These are phyloP conservation scores for Indicator indicator DNA, from an alignment of 2,113 vertebrate species.

Conservation along the genomic window DNA sequence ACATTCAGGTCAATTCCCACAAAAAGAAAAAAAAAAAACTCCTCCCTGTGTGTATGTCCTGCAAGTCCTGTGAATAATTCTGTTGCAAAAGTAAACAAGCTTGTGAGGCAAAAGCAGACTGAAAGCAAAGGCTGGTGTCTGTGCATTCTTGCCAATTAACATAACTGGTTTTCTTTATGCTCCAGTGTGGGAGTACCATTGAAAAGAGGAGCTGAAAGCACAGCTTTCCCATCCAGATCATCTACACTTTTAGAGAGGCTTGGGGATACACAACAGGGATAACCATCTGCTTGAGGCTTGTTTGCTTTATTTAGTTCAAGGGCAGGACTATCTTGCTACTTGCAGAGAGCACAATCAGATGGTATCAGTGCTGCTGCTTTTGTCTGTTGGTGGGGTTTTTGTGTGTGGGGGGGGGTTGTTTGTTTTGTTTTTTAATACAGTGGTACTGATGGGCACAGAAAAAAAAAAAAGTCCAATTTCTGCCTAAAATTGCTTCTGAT, in stretches of 20 bases:
- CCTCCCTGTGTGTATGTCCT: not conserved
- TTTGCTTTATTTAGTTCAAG: conserved; percentile 55
- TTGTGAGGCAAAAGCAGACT: not conserved
- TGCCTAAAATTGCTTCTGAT: not conserved
- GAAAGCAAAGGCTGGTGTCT: not conserved
- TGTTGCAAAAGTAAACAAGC: not conserved
- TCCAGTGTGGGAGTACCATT: not conserved
- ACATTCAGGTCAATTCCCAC: not conserved
- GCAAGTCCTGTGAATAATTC: not conserved
- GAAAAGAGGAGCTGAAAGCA: not conserved
- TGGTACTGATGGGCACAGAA: not conserved
- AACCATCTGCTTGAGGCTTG: conserved; percentile 22
- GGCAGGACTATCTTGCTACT: conserved; percentile 20
- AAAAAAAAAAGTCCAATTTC: not conserved
- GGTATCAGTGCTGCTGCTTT: not conserved
- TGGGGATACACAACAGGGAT: conserved; percentile 5
- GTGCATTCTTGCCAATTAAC: not conserved
- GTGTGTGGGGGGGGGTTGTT: no score
- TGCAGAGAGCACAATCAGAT: conserved; percentile 11
- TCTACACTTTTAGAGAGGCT: not conserved
- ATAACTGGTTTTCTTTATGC: not conserved
- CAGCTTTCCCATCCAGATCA: not conserved
- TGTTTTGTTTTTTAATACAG: not conserved
- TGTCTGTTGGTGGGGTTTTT: no score
- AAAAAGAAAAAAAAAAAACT: not conserved